Base-by-base conservation (phyloP, 1,140 invertebrate genomes). In the Asobara japonica region DNA sequence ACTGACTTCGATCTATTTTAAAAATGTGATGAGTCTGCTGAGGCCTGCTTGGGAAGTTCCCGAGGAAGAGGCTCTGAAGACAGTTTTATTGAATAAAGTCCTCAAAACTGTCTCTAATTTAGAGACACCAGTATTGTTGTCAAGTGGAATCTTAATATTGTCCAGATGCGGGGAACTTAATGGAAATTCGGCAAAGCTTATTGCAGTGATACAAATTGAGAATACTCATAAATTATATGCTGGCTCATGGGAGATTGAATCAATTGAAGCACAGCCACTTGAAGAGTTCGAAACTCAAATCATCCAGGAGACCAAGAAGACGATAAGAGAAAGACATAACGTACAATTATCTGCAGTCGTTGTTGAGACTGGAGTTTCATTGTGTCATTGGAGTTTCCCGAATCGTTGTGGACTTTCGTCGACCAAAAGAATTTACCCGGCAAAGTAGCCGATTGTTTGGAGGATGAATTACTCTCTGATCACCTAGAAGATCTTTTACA, bases 141-240 rank as follows among this genome's bases (percentile, higher is more conserved):
- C n/a, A n/a, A n/a, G n/a, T n/a, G n/a, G n/a, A n/a, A n/a, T n/a
- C n/a, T n/a, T n/a, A n/a, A n/a, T n/a, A n/a, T n/a, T n/a, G n/a
- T n/a, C n/a, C n/a, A n/a, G n/a, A n/a, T n/a, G n/a, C n/a, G n/a
- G n/a, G n/a, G n/a, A n/a, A n/a, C n/a, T n/a, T n/a, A n/a, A n/a
- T n/a, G n/a, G n/a, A n/a, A n/a, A n/a, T n/a, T n/a, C n/a, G n/a
- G n/a, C n/a, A n/a, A n/a, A n/a, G n/a, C n/a, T n/a, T n/a, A n/a
- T n/a, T n/a, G n/a, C n/a, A n/a, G n/a, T n/a, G n/a, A n/a, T n/a
- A n/a, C n/a, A n/a, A n/a, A n/a, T n/a, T n/a, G n/a, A n/a, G n/a
- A n/a, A n/a, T n/a, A n/a, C n/a, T n/a, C n/a, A n/a, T n/a, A 66
- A 70, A 2, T 29, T 13, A 1, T 60, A 60, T 27, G 66, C 62